Base-by-base conservation (phyloP, 2,113 vertebrate genomes). In the Dasyurus viverrinus region DNA sequence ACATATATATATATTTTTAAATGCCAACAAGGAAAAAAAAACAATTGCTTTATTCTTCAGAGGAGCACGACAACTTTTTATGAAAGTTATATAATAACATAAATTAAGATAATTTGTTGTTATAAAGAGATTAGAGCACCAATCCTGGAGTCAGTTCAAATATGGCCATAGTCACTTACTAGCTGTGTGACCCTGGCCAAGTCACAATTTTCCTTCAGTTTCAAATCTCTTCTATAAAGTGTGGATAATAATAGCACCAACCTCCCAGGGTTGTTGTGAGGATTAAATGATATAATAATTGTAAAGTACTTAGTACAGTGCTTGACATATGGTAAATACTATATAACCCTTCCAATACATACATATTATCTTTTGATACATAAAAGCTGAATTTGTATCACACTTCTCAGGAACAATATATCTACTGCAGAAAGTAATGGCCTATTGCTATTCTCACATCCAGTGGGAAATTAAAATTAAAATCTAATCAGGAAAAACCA, bases 401-500 rank as follows among this genome's bases (percentile, higher is more conserved):
- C 89, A 95, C 24, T 89, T 91, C 91, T 36, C 68, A 92, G 91
- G 48, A 94, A 90, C 84, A 94, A 84, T 84, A 42, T 53, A 90
- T 54, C 91, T 50, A 94, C 22, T 84, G 36, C 23, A 90, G 12
- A 93, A 93, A 93, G 89, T 23, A 91, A 25, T 22, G 10, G 7
- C 19, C 68, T 68, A 53, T 89, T 52, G 90, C 47, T 90, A 8
- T 7, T 95, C 8, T 90, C 92, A 94, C 0, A 84, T 84, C 26
- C n/a, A 93, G 27, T 26, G 54, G 46, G 30, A 25, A 12, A 93
- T 24, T 92, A 68, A 92, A 89, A 92, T 11, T n/a, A 93, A 25
- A 93, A 96, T 93, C 89, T 94, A 52, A 93, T 84, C 36, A 60
- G 30, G 42, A 96, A 95, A 84, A 95, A 94, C 11, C 30, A 96